Evolutionary conservation across 2,113 vertebrate species (phyloP).

Genomic region (Oryctolagus cuniculus): DNA sequence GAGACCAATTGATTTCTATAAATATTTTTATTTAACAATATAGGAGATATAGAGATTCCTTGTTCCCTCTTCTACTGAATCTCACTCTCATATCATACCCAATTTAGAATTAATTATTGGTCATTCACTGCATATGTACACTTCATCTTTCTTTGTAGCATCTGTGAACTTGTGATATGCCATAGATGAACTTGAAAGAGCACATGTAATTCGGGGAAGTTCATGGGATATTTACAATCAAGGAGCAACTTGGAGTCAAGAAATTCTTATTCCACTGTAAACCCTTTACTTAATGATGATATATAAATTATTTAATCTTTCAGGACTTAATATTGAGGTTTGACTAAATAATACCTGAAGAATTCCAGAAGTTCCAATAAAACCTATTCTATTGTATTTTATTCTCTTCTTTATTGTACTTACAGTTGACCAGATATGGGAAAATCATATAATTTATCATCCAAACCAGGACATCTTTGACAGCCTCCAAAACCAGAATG

Average conservation of each 20-base stretch:
- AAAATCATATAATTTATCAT: conserved; percentile 47
- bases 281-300: background rate
- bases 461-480: background rate
- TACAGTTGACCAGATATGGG: conserved; percentile 3
- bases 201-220: background rate
- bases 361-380: background rate
- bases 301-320: background rate
- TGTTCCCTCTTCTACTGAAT: too few species aligned
- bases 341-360: background rate
- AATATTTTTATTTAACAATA: too few species aligned
- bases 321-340: background rate
- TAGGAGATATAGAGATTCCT: too few species aligned
- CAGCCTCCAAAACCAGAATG: conserved; percentile 31
- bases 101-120: background rate
- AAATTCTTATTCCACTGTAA: background rate
- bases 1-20: background rate
- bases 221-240: background rate
- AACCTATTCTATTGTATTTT: background rate
- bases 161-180: background rate
- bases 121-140: background rate
- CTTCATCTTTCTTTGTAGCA: background rate
- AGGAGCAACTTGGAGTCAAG: background rate
- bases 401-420: background rate
- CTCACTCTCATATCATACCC: too few species aligned
- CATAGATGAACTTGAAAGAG: background rate